Evolutionary conservation across 2,113 vertebrate species (phyloP), one percentile per base, ranked within the genome.

Genomic region (Aspiorhynchus laticeps): DNA sequence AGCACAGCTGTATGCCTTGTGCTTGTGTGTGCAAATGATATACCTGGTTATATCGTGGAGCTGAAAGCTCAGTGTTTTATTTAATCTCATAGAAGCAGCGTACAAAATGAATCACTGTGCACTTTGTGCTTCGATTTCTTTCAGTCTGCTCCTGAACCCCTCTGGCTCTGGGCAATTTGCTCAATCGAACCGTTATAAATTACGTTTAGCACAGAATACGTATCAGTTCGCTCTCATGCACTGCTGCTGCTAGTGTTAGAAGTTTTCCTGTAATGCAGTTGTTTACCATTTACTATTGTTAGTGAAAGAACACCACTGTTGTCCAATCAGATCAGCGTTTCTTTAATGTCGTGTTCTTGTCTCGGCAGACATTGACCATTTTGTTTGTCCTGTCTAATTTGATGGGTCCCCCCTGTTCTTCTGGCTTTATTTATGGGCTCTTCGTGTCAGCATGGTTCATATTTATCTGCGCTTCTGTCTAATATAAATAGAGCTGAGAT

Each of bases 51-150:
- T 33, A 71, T 15, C 17, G 0, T 65, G 51, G 15, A 28, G 51
- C n/a, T 67, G 19, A 85, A n/a, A 65, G 36, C 28, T 46, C n/a
- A 11, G 53, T 61, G 26, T 83, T 83, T 51, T 67, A 83, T 83
- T 83, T 83, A 71, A 83, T 71, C 65, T 71, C 19, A 51, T 65
- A 83, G 17, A 48, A 83, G 81, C 63, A 51, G 41, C 6, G 3
- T 69, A 51, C 63, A 69, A 69, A 69, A 83, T 83, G 26, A 83
- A 69, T 83, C 43, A 71, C 63, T 4, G 4, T 33, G 43, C 43
- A 51, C 43, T 83, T 71, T 83, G 81, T 51, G 43, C 17, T 83
- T 83, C 63, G 28, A 83, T 83, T 51, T 83, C 80, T 69, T 83
- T 69, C 26, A 19, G 26, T 31, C 38, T 15, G 43, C 65, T 71